Base-by-base conservation (phyloP, 2,113 vertebrate species). In the Oncorhynchus tshawytscha region DNA sequence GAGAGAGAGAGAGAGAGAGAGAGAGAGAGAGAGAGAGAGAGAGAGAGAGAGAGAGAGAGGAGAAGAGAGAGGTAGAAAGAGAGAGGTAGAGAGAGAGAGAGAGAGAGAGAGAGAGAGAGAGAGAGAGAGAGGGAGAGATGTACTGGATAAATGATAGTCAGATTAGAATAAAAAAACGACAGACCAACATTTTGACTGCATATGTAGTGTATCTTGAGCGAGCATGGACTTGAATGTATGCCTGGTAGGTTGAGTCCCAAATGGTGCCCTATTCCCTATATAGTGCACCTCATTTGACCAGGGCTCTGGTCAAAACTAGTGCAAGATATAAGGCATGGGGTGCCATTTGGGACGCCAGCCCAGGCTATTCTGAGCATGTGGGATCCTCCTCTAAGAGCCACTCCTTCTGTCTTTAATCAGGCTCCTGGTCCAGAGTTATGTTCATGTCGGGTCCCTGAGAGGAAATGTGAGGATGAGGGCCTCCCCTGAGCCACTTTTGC, bases 401-500 rank as follows among this genome's bases (percentile, higher is more conserved):
- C 31, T 73, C 51, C 82, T 89, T 81, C 75, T 54, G 49, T 54
- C 73, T 88, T 89, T 78, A 84, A 86, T 86, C 84, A 82, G 74
- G 27, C 71, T 78, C 70, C 51, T 13, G 67, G 69, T 75, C 80
- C 78, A 85, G 82, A 81, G 79, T 82, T 76, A 82, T 83, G 78
- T 78, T 87, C 86, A 84, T 81, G 29, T 3, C 49, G 69, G 69
- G 71, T 54, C 49, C 51, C 59, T 25, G 49, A 49, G 39, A 83
- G 70, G 87, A 92, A 89, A 89, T 82, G 75, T 80, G 76, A 81
- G 87, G 85, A 88, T 81, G 80, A 81, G 75, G 73, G 60, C 31
- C 49, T 80, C 84, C 81, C 80, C 1, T 3, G 80, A 83, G 88
- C 80, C 83, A 88, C 72, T 80, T 78, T 60, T 59, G 34, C 16